A percentile compares a stretch with the other conserved stretches of the same genome.
These are phyloP conservation scores for Sebastes dallii DNA, from an alignment of 2,797 vertebrate species.

Conservation along the genomic window DNA sequence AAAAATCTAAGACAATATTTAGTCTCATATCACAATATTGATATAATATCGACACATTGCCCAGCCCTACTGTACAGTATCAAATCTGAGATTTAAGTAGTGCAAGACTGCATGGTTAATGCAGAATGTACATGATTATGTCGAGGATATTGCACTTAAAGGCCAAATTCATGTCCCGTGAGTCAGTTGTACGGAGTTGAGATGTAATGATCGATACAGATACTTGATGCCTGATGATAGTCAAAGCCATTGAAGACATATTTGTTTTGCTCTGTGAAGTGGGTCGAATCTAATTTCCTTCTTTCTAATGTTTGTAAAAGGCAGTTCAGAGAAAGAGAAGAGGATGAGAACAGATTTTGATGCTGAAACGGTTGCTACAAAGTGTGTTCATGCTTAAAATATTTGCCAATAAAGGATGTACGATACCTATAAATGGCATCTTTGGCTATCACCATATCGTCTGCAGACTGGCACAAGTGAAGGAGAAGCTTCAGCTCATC, in stretches of 20 bases:
- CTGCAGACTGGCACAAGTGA: constrained; percentile 87
- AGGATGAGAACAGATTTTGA: neutral
- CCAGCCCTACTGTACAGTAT: too few species aligned
- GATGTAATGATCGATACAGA: neutral
- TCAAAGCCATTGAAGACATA: neutral
- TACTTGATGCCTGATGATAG: neutral
- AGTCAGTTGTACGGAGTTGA: neutral
- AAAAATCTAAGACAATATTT: too few species aligned
- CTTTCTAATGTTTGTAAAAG: neutral
- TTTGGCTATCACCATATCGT: constrained; percentile 86
- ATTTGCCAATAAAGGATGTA: too few species aligned
- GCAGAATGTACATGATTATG: neutral
- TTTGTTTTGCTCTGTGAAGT: too few species aligned
- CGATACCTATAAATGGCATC: constrained; percentile 87
- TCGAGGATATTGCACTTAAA: neutral
- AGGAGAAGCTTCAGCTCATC: constrained; percentile 88
- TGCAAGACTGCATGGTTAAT: neutral
- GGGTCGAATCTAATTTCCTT: neutral
- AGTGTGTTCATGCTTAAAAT: neutral
- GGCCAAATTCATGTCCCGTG: neutral
- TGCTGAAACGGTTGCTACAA: neutral
- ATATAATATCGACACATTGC: too few species aligned
- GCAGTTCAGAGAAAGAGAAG: neutral
- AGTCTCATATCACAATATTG: too few species aligned
- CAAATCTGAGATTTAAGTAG: too few species aligned